Evolutionary conservation across 2,888 invertebrate genomes (phyloP), one percentile per base, ranked within the genome.

Genomic region (Dioctria rufipes): DNA sequence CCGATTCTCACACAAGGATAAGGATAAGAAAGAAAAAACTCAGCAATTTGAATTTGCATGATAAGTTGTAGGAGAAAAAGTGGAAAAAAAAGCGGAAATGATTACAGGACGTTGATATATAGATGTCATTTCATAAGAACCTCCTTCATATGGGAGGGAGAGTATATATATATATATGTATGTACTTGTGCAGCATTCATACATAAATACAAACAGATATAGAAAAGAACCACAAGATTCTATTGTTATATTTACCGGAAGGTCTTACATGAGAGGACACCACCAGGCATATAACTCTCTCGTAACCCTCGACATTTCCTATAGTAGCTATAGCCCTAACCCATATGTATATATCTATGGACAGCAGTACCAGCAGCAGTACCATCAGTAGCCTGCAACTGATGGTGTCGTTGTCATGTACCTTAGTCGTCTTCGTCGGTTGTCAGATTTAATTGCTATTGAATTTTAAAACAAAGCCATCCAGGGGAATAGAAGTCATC

Each of bases 381-480:
- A 25, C 25, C 25, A 25, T 2, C 25, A 60, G 40, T 42, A 58
- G 40, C 58, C 60, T 54, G 58, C 60, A 73, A 40, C 39, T 58
- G 58, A 58, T 39, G 66, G 43, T 71, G 43, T 69, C 63, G 65
- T 71, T 69, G 46, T 80, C 67, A 67, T 75, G 60, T 54, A 49
- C 60, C 51, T 78, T 79, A 78, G 63, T 43, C 42, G 60, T 61
- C 13, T 61, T 61, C 77, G 77, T 63, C 63, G 73, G 78, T 79
- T 80, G 82, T 79, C 82, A 78, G 73, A 78, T 80, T 80, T 82
- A 82, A 82, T 80, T 82, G 82, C 82, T 82, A 80, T 82, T 80
- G 82, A 82, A 82, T 82, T 80, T 80, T 80, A 78, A 78, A 80
- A 82, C 82, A 82, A 81, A 81, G 79, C 58, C 73, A 73, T 39